Evolutionary conservation across 2,888 invertebrate genomes (phyloP).

Genomic region (Pteria penguin): DNA sequence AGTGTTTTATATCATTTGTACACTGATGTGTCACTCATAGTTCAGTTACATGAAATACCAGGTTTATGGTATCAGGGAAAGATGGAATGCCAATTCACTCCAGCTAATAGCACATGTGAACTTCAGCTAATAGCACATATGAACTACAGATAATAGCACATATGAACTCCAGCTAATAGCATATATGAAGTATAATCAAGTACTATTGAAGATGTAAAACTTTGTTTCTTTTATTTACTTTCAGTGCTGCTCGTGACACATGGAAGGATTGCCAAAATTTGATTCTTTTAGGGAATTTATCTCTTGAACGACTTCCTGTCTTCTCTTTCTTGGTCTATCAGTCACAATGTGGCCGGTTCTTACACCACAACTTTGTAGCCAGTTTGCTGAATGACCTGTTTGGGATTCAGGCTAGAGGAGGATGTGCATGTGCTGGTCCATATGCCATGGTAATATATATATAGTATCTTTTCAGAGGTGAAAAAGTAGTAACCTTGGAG

Average conservation of each 20-base stretch:
- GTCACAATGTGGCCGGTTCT: conserved; percentile 86
- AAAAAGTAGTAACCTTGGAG: too few species aligned
- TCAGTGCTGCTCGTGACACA: conserved; percentile 60
- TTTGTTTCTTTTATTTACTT: conserved; percentile 12
- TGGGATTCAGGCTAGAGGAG: conserved; percentile 87
- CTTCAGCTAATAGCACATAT: too few species aligned
- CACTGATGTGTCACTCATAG: too few species aligned
- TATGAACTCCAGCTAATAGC: too few species aligned
- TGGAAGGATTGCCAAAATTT: conserved; percentile 84
- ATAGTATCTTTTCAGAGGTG: too few species aligned
- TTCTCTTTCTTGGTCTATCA: conserved; percentile 93
- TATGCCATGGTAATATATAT: conserved; percentile 86
- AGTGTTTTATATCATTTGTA: too few species aligned
- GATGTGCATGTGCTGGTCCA: conserved; percentile 87
- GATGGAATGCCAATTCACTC: too few species aligned
- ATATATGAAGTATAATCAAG: background rate
- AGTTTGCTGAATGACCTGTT: conserved; percentile 94
- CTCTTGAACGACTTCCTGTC: conserved; percentile 84
- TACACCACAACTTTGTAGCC: conserved; percentile 93
- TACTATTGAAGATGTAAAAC: background rate
- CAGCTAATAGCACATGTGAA: too few species aligned
- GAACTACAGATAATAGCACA: too few species aligned
- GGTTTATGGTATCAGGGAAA: too few species aligned
- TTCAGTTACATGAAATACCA: too few species aligned
- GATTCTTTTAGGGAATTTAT: conserved; percentile 85